Conservation (phyloP, 1,140 invertebrate genomes). For the Grapholita molesta region DNA sequence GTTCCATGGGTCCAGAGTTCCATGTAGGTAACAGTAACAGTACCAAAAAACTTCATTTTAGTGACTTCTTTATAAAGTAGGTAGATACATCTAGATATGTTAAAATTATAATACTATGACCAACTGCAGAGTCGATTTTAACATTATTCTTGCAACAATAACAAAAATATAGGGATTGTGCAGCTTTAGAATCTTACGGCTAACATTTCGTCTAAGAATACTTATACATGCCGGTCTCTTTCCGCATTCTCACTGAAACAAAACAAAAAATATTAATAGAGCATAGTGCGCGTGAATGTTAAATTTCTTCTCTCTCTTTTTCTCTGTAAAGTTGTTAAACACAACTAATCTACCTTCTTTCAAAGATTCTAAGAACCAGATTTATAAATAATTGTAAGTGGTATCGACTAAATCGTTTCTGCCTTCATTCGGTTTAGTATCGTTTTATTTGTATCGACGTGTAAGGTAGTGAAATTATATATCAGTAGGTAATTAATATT, state of each 20-base stretch:
- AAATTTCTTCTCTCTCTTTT: background rate
- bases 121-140: background rate
- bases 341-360: no score
- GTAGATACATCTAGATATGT: background rate
- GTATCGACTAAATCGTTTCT: no score
- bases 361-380: no score
- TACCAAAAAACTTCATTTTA: background rate
- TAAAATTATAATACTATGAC: constrained; percentile 10
- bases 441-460: no score
- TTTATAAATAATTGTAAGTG: no score
- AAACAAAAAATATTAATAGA: constrained; percentile 19
- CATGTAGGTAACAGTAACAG: background rate
- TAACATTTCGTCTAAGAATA: constrained; percentile 50
- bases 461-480: no score
- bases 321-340: background rate
- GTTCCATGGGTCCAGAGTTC: background rate
- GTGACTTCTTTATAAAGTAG: background rate
- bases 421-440: no score
- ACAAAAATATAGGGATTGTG: background rate
- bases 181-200: background rate
- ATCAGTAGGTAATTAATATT: no score
- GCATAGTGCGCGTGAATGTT: background rate
- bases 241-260: constrained; percentile 70
- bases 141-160: no score
- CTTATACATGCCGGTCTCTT: constrained; percentile 69